These are phyloP conservation scores for Stigmatopora argus DNA, from an alignment of 2,113 vertebrate species.

Conservation along the genomic window DNA sequence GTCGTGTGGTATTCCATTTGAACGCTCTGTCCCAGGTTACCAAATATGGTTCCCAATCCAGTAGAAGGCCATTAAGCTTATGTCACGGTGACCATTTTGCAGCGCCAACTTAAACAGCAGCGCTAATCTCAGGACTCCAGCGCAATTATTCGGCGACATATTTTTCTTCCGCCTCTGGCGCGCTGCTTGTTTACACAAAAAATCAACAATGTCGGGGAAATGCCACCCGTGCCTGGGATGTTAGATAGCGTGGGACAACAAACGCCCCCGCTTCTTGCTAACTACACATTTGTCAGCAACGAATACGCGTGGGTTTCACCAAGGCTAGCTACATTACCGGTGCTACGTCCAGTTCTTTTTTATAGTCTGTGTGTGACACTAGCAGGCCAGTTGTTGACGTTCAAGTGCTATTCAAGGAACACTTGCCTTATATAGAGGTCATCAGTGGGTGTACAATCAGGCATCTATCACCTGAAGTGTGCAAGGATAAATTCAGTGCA, in stretches of 20 bases:
- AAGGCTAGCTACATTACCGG: no score
- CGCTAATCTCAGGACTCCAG: constrained; percentile 3
- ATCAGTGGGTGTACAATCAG: constrained; percentile 34
- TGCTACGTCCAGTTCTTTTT: no score
- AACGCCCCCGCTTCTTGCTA: neutral
- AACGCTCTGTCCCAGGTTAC: neutral
- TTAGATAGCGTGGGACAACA: constrained; percentile 2
- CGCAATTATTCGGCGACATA: constrained; percentile 18
- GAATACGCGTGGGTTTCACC: no score
- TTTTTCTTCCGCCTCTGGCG: constrained; percentile 19
- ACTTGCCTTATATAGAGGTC: constrained; percentile 65
- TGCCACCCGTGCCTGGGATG: constrained; percentile 7
- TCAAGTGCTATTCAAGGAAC: constrained; percentile 41
- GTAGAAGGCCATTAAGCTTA: neutral
- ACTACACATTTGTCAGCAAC: no score
- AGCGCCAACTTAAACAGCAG: constrained; percentile 22
- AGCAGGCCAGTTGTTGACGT: constrained; percentile 61
- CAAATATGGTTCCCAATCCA: neutral
- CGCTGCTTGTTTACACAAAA: constrained; percentile 3
- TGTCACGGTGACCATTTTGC: neutral
- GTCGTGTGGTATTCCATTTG: neutral
- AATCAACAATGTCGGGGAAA: constrained; percentile 13
- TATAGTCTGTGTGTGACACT: constrained; percentile 10
- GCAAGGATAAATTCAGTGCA: constrained; percentile 2
- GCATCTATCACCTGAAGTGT: constrained; percentile 28